Evolutionary conservation across 1,140 invertebrate genomes (phyloP).

Genomic region (Colletes gigas): DNA sequence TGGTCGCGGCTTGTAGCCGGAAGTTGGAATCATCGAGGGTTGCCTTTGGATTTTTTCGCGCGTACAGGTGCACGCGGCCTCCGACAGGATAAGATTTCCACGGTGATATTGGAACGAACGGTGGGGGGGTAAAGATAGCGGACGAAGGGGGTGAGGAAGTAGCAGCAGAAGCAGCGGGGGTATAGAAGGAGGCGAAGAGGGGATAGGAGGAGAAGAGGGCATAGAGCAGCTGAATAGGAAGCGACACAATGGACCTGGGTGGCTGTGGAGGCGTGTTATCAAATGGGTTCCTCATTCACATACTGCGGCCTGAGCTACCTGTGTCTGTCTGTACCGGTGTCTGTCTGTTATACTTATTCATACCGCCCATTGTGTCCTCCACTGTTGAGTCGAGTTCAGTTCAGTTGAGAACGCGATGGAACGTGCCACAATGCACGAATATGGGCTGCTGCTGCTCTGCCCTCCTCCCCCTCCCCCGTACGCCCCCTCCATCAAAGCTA

Average conservation of each 20-base stretch:
- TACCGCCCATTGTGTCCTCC: conserved; percentile 77
- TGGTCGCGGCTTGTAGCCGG: background rate
- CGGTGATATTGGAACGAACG: conserved; percentile 65
- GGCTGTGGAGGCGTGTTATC: conserved; percentile 81
- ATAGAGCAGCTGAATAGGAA: conserved; percentile 81
- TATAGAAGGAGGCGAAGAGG: conserved; percentile 53
- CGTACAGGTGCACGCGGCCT: conserved; percentile 47
- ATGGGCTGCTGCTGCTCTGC: conserved; percentile 71
- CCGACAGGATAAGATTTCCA: conserved; percentile 71
- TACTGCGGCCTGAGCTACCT: conserved; percentile 79
- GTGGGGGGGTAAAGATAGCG: conserved; percentile 38
- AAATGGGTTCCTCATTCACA: conserved; percentile 82
- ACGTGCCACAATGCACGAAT: conserved; percentile 81
- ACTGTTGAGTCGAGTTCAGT: conserved; percentile 80
- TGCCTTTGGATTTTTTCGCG: conserved; percentile 55
- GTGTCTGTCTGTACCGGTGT: conserved; percentile 81
- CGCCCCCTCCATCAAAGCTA: conserved; percentile 44
- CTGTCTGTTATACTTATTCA: conserved; percentile 82
- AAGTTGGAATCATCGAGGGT: background rate
- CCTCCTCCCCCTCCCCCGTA: conserved; percentile 41
- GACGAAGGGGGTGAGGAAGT: conserved; percentile 47
- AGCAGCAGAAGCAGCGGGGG: conserved; percentile 47
- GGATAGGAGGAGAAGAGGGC: conserved; percentile 71
- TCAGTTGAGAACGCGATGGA: conserved; percentile 82
- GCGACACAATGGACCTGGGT: conserved; percentile 80